Conservation (phyloP, 2,888 invertebrate species). For the Hydrotaea diabolus region DNA sequence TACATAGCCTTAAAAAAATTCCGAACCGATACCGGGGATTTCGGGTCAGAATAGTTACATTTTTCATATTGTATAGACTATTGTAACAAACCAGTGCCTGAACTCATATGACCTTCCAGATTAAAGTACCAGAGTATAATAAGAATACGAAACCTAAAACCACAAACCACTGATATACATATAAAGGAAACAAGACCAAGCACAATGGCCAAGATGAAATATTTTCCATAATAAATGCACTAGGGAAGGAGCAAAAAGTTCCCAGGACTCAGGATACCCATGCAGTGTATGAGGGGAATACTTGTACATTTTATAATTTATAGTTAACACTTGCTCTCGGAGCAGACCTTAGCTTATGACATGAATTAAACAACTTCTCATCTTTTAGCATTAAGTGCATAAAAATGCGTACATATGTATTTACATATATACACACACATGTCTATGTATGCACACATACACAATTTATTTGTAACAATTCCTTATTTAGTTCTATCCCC, state of each 20-base stretch:
- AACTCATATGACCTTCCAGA: no score
- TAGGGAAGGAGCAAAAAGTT: conserved; percentile 25
- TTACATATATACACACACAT: not conserved
- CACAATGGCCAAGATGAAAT: conserved; percentile 16
- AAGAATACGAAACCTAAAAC: no score
- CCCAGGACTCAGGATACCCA: not conserved
- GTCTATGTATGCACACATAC: not conserved
- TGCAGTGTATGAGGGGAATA: no score
- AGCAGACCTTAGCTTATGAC: conserved; percentile 65
- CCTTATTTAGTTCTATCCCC: no score
- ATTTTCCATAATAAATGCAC: conserved; percentile 21
- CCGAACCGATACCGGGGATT: no score
- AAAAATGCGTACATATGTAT: not conserved
- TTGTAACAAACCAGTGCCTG: no score
- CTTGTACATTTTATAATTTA: conserved; percentile 67
- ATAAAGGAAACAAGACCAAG: conserved; percentile 19
- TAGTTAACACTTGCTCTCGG: conserved; percentile 67
- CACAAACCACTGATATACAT: no score
- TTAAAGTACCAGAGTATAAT: no score
- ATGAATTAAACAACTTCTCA: conserved; percentile 67
- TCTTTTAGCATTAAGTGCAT: conserved; percentile 51
- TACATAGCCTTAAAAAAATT: no score
- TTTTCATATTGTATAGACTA: no score
- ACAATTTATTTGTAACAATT: not conserved
- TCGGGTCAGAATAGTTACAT: no score